A percentile compares a stretch with the other conserved stretches of the same genome.
These are phyloP conservation scores for Chionis minor DNA, from an alignment of 2,113 vertebrate species.

Conservation along the genomic window DNA sequence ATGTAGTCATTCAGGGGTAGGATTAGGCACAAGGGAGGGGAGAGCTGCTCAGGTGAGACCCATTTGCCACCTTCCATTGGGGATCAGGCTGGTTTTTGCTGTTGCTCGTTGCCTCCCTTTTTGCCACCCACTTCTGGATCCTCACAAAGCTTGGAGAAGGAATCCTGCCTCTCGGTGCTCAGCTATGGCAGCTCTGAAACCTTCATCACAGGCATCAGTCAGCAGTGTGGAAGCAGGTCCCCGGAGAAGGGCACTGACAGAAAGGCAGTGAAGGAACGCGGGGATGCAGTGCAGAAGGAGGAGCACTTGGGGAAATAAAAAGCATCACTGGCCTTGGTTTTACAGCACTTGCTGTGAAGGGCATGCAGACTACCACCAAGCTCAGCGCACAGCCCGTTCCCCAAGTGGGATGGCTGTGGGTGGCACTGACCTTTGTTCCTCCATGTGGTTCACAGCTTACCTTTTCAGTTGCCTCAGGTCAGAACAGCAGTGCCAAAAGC, in stretches of 20 bases:
- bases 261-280: background rate
- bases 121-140: background rate
- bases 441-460: background rate
- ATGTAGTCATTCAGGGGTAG: background rate
- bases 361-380: background rate
- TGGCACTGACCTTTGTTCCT: background rate
- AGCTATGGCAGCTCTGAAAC: background rate
- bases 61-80: background rate
- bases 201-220: background rate
- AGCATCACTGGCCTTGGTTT: background rate
- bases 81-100: background rate
- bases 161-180: background rate
- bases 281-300: background rate
- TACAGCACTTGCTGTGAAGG: background rate
- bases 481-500: background rate
- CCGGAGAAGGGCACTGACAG: slow-evolving; percentile 9
- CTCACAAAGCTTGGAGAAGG: no score
- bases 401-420: background rate
- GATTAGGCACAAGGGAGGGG: background rate
- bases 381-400: background rate
- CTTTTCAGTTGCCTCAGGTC: background rate
- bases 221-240: background rate
- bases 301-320: background rate
- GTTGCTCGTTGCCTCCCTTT: background rate
- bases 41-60: background rate